Evolutionary conservation across 2,888 invertebrate genomes (phyloP), one percentile per base, ranked within the genome.

Genomic region (Phasia obesa): DNA sequence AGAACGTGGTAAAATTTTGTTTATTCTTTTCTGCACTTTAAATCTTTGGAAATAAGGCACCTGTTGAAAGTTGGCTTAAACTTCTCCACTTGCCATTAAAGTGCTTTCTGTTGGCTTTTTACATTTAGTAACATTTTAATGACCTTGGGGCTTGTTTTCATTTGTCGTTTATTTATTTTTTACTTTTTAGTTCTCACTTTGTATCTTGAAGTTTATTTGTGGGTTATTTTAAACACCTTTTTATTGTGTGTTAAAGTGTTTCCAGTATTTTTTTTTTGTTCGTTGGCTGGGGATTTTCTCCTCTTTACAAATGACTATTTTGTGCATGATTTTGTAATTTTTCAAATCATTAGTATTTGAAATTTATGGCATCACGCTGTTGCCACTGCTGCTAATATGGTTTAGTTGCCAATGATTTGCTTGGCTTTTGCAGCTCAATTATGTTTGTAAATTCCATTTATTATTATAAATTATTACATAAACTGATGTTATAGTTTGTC

Each of bases 91-190:
- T 49, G 49, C 27, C 38, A 42, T 7, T 47, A 21, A 19, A 59
- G 57, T 15, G 57, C n/a, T n/a, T 25, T 19, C 62, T 71, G 53
- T 71, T 15, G 38, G 11, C 17, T 42, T 19, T 17, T 4, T 47
- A 19, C n/a, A 64, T 53, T 5, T 70, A 53, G 69, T 70, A 35
- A 70, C 15, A 69, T 60, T 44, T 85, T 86, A 84, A 82, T 87
- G 90, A 88, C 88, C 90, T 89, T 89, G 89, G 88, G 90, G 88
- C 85, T 73, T 65, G 51, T 77, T 64, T 69, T 87, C 81, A 86
- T 86, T 88, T 88, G 88, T 86, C 86, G 88, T 86, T 84, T 76
- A 67, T 31, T 69, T 67, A 17, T 23, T 42, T 42, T 71, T 83
- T 47, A n/a, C 19, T 57, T 49, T 15, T 59, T 17, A 65, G 35